Evolutionary conservation across 2,888 invertebrate genomes (phyloP).

Genomic region (Colletes collaris): DNA sequence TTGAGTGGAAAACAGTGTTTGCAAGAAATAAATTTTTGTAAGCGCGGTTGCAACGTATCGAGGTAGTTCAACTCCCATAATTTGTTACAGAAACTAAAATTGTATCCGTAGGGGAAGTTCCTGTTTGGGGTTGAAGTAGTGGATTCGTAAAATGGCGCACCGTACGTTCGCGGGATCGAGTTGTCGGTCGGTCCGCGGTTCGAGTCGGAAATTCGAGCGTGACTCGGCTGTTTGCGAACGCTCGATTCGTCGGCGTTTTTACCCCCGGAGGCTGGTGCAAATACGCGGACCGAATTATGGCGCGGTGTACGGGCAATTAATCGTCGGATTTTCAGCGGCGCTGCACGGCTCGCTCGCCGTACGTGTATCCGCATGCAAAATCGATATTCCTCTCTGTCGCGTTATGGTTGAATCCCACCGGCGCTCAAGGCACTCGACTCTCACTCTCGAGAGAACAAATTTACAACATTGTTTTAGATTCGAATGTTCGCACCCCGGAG

Average conservation of each 20-base stretch:
- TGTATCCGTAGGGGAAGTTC: no score
- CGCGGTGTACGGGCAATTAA: slow-evolving; percentile 52
- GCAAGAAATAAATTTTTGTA: no score
- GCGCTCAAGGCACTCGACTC: no score
- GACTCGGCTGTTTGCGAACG: slow-evolving; percentile 13
- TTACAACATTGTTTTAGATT: no score
- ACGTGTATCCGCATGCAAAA: slow-evolving; percentile 47
- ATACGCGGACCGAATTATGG: slow-evolving; percentile 41
- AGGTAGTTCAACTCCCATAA: no score
- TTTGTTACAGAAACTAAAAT: no score
- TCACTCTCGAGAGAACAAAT: no score
- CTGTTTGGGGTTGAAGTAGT: no score
- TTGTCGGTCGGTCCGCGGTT: not conserved
- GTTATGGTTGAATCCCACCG: slow-evolving; percentile 2
- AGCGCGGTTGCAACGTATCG: no score
- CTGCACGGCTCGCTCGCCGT: slow-evolving; percentile 10
- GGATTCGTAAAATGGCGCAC: no score
- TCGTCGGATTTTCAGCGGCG: slow-evolving; percentile 52
- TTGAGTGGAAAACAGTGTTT: no score
- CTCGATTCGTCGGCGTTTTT: slow-evolving; percentile 19
- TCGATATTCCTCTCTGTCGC: slow-evolving; percentile 46
- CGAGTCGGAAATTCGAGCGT: slow-evolving; percentile 15
- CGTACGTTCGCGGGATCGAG: not conserved
- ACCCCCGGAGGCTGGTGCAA: not conserved
- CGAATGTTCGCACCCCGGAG: no score